These are phyloP conservation scores for Simalia tracyae DNA, from an alignment of 2,797 vertebrate species.

Conservation along the genomic window DNA sequence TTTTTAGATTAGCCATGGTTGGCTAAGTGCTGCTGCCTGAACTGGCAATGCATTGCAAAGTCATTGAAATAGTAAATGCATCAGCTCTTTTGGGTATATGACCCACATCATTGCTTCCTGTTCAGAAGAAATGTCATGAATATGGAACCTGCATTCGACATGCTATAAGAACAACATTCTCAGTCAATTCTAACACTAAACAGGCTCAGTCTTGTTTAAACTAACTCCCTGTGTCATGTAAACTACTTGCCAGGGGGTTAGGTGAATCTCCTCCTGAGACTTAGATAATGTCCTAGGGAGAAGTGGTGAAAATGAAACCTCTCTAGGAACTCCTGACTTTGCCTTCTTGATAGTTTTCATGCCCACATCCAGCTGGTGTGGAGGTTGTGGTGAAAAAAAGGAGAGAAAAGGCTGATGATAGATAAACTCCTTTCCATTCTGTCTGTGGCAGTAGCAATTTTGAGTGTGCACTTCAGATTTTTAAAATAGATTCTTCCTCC, in stretches of 20 bases:
- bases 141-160: neutral
- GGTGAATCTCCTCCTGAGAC: neutral
- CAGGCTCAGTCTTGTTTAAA: neutral
- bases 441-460: neutral
- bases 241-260: neutral
- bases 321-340: neutral
- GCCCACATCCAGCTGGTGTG: neutral
- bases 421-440: neutral
- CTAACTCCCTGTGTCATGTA: neutral
- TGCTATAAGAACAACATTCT: neutral
- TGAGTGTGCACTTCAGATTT: neutral
- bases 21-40: neutral
- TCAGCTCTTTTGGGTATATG: neutral
- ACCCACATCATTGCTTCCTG: neutral
- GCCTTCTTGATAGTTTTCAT: neutral
- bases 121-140: neutral
- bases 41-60: neutral
- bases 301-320: neutral
- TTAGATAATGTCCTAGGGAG: neutral
- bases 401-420: neutral
- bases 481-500: neutral
- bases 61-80: neutral
- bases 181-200: neutral
- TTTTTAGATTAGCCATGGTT: neutral
- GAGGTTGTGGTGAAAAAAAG: neutral